Percentiles rank a stretch among this genome's conserved stretches.
Conservation (phyloP, 1,140 invertebrate genomes). For the Hyles euphorbiae region DNA sequence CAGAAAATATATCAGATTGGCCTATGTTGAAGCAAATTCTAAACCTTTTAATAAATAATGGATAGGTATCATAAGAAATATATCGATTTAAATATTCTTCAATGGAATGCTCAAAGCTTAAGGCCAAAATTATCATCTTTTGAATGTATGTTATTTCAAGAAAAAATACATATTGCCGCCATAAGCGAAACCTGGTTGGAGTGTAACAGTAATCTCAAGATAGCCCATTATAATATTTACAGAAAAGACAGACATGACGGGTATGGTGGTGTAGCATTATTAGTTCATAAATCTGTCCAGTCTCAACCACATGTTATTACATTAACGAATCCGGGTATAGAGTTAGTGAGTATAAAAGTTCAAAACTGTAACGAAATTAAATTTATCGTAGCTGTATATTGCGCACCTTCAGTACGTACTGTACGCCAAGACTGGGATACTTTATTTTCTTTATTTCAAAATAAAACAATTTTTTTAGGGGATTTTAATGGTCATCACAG, state of each 20-base stretch:
- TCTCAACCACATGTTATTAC: neutral
- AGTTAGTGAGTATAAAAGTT: neutral
- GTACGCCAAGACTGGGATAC: neutral
- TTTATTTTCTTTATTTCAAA: neutral
- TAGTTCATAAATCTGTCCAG: neutral
- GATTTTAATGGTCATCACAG: constrained; percentile 4
- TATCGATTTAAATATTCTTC: constrained; percentile 1
- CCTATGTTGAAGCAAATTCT: neutral
- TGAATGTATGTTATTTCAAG: neutral
- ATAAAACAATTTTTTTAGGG: neutral
- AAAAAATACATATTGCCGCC: neutral
- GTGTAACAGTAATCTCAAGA: neutral
- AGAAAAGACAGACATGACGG: constrained; percentile 1
- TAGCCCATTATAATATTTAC: neutral
- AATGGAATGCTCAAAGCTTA: constrained; percentile 7
- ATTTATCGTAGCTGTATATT: neutral
- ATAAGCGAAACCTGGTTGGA: neutral
- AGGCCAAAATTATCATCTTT: neutral
- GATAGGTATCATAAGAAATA: neutral
- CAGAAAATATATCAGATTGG: neutral
- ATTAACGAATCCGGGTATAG: neutral
- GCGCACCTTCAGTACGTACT: neutral
- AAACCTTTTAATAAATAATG: neutral
- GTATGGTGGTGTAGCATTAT: neutral
- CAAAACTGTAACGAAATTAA: neutral